Conservation (phyloP, 2,888 invertebrate species). For the Petrophora chlorosata region DNA sequence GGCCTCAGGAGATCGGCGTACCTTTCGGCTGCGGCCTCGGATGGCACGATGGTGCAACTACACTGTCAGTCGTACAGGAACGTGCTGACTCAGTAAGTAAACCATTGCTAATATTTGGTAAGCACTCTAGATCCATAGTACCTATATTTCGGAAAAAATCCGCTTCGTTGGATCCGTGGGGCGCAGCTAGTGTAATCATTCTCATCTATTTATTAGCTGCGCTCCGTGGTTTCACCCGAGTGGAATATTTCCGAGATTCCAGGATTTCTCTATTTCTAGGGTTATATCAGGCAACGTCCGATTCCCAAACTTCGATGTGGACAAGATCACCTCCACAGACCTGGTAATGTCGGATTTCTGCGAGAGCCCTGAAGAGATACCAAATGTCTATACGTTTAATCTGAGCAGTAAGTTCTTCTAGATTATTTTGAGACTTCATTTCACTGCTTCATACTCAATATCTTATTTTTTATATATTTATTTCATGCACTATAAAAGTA, state of each 20-base stretch:
- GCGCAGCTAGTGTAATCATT: too few species aligned
- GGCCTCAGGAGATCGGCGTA: conserved; percentile 57
- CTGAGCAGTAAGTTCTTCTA: conserved; percentile 68
- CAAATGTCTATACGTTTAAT: conserved; percentile 73
- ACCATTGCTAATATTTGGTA: neutral
- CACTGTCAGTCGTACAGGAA: conserved; percentile 78
- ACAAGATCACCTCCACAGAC: conserved; percentile 72
- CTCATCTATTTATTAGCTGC: too few species aligned
- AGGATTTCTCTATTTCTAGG: conserved; percentile 67
- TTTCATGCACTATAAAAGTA: too few species aligned
- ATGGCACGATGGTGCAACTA: conserved; percentile 84
- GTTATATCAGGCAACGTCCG: conserved; percentile 81
- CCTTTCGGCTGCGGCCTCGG: conserved; percentile 67
- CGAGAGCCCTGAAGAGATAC: conserved; percentile 63
- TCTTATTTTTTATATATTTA: too few species aligned
- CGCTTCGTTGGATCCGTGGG: too few species aligned
- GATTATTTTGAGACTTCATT: neutral
- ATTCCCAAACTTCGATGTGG: conserved; percentile 64
- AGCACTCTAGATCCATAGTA: too few species aligned
- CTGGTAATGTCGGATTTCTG: conserved; percentile 75
- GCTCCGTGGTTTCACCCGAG: too few species aligned
- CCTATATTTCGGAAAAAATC: too few species aligned
- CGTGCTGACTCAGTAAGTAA: conserved; percentile 83
- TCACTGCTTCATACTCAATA: neutral
- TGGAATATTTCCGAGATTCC: too few species aligned